Base-by-base conservation (phyloP, 2,888 invertebrate genomes). In the Hypena proboscidalis region DNA sequence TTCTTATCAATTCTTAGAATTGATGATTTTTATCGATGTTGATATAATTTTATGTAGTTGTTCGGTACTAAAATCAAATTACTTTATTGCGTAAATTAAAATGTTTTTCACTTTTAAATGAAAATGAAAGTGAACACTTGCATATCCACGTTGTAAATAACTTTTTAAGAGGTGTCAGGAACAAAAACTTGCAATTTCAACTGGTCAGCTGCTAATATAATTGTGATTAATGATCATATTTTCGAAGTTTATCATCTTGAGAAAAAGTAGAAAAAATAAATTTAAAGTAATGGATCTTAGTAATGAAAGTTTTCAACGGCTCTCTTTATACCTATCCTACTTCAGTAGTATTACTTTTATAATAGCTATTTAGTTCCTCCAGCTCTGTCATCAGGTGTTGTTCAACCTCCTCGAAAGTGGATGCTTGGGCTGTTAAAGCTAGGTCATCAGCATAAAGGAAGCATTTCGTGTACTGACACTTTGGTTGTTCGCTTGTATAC, bases 1-100 rank as follows among this genome's bases (percentile, higher is more conserved):
- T n/a, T n/a, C n/a, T 59, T 47, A 64, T 64, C 61, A 31, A 41
- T 63, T 53, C 43, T 29, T 20, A 36, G 44, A 64, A 55, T 32
- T 33, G 7, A n/a, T 6, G 19, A 40, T 35, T 44, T 10, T n/a
- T 41, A 42, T 44, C 27, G 10, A 10, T n/a, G n/a, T n/a, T n/a
- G n/a, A n/a, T n/a, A n/a, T 11, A 4, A 25, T 9, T 32, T 39
- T 30, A 38, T 32, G 13, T 11, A 30, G 14, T 33, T 48, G 42
- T 59, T 27, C 35, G 37, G 15, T 19, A 30, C 6, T 17, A 9
- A 17, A 17, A 14, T 4, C 7, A 30, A 30, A 30, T 20, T 8
- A 5, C 15, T 33, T 22, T 22, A 23, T 33, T 14, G 14, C 14
- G 4, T 23, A 33, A 6, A 32, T 22, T 29, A 19, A 20, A 15